Evolutionary conservation across 1,140 invertebrate species (phyloP), one percentile per base, ranked within the genome.

Genomic region (Macrotrachela quadricornifera): DNA sequence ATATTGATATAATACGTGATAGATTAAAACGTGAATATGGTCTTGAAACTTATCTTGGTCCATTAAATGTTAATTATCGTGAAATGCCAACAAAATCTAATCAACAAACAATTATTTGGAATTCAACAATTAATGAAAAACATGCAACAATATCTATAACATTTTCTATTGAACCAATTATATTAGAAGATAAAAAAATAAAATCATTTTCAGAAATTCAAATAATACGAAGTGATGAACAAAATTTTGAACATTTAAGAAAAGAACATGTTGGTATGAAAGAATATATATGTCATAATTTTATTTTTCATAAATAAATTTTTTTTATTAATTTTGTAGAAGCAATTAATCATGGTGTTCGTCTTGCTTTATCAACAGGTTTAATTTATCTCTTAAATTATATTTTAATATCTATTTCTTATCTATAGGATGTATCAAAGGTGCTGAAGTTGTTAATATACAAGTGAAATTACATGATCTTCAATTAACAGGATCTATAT

Each of bases 1-100:
- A 99, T 68, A 73, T 97, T 53, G 88, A 96, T 60, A 82, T 96
- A 46, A 82, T 96, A 39, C 82, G 82, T 56, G 61, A 65, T 46
- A 56, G 66, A 15, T 59, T 71, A 30, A 18, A 59, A 17, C 60
- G 60, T 44, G 88, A 97, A 60, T 95, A 85, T 67, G 85, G 84
- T 66, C 78, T 96, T 49, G 82, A 96, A 40, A 85, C 78, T 2
- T 82, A 90, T 58, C 65, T 96, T n/a, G 91, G 92, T 1, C 78
- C 81, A 0, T 66, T 95, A 17, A 54, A 45, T 18, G 13, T 13
- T 4, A 42, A 14, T 13, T 14, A 15, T 14, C 15, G n/a, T 85
- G 90, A 73, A 87, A 97, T 50, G 80, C 88, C 6, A 95, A 94
- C 61, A 79, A 79, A 57, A 88, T 95, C 30, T 49, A 16, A n/a